phyloP scores from a whole-genome alignment of 2,888 invertebrate genomes.

The Augiades crinisus region DNA sequence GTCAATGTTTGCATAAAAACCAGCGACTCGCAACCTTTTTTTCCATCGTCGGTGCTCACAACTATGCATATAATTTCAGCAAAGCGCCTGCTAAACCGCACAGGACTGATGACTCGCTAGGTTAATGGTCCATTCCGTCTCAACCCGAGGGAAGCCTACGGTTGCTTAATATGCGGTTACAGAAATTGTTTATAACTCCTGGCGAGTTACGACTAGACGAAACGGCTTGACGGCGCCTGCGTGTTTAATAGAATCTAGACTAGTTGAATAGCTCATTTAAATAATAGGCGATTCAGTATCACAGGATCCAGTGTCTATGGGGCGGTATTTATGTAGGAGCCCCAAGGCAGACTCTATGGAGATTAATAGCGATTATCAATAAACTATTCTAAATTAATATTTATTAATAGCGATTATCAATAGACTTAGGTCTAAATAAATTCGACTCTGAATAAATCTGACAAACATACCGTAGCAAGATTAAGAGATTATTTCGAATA shows the following conservation, averaged over 20 bases:
- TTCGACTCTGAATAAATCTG: background rate
- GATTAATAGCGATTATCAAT: slow-evolving; percentile 24
- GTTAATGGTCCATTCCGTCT: slow-evolving; percentile 33
- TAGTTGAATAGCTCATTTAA: slow-evolving; percentile 45
- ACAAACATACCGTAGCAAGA: background rate
- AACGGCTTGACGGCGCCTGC: slow-evolving; percentile 17
- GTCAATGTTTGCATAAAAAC: background rate
- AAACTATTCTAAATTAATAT: too few relatives aligned
- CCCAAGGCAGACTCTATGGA: slow-evolving; percentile 22
- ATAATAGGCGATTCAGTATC: slow-evolving; percentile 42
- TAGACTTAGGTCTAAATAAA: slow-evolving; percentile 8
- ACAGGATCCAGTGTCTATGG: slow-evolving; percentile 29
- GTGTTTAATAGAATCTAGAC: slow-evolving; percentile 27
- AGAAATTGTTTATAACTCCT: slow-evolving; percentile 16
- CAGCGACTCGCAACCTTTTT: background rate
- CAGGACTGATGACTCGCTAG: slow-evolving; percentile 29
- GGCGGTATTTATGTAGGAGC: slow-evolving; percentile 34
- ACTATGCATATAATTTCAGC: slow-evolving; percentile 4
- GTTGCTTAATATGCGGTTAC: slow-evolving; percentile 34
- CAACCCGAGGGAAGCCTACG: slow-evolving; percentile 32
- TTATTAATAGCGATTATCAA: slow-evolving; percentile 24
- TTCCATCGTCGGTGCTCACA: background rate
- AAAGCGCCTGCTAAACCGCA: slow-evolving; percentile 27
- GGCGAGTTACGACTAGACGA: slow-evolving; percentile 6
- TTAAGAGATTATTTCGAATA: background rate